Evolutionary conservation across 2,888 invertebrate species (phyloP), one percentile per base, ranked within the genome.

Genomic region (Allygus modestus): DNA sequence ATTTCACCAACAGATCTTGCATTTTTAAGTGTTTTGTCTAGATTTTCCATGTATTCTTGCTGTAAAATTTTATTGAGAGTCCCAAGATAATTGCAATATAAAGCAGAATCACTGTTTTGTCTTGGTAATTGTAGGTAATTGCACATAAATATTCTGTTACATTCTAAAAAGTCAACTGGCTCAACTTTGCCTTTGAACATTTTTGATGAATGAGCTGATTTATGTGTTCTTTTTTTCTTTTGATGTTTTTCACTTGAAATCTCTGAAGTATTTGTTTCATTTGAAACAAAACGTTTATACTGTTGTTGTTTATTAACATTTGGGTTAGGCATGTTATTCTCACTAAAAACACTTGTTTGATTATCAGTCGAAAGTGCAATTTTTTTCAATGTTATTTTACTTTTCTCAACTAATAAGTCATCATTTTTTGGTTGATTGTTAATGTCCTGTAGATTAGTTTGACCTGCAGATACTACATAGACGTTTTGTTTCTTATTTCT

Each of bases 91-190:
- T 54, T 54, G 23, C 54, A 65, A 31, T 1, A 65, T 15, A 65
- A 15, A 15, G 65, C 65, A 28, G 65, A 65, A 65, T 65, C 28
- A 65, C 65, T 65, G 65, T 65, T 65, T 31, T 65, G 65, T 15
- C 17, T 65, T 17, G 65, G 65, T 65, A 77, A 23, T 46, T 77
- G 33, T 28, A 43, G 46, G 20, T 51, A 77, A 28, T 73, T 73
- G 23, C 73, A 73, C 73, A 73, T 73, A 41, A 73, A 73, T 41
- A 73, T 73, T 23, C 73, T 43, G n/a, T 77, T 77, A 23, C 75
- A 46, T 46, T 77, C 75, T 46, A 77, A 28, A 43, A 77, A 77
- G 46, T 46, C 46, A 28, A 77, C 28, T 46, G 43, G 17, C 15
- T 77, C 75, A 23, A 28, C 17, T 46, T 77, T 46, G 17, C 43